Evolutionary conservation across 2,797 vertebrate genomes (phyloP).

Genomic region (Myripristis murdjan): DNA sequence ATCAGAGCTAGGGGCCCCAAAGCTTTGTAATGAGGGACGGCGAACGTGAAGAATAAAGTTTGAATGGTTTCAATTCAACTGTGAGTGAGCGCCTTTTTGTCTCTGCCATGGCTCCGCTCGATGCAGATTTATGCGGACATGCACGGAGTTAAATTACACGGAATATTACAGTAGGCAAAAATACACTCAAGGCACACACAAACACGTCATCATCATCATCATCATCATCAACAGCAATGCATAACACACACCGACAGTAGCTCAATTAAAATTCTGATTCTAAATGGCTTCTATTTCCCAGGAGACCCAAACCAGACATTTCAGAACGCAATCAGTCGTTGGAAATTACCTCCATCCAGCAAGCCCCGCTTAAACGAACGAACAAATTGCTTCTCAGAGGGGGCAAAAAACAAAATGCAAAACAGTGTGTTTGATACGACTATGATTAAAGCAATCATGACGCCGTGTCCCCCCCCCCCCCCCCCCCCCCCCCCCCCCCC

Average conservation of each 20-base stretch:
- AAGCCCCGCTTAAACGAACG: conserved; percentile 16
- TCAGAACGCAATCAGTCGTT: conserved; percentile 54
- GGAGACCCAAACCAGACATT: conserved; percentile 54
- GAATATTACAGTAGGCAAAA: conserved; percentile 16
- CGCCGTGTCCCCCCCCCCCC: background rate
- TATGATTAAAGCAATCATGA: conserved; percentile 49
- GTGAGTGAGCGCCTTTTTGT: conserved; percentile 27
- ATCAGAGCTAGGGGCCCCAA: conserved; percentile 73
- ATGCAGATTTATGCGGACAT: conserved; percentile 28
- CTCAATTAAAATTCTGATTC: conserved; percentile 57
- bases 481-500: too few species aligned
- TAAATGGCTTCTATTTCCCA: conserved; percentile 47
- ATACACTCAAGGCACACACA: conserved; percentile 15
- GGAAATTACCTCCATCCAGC: conserved; percentile 53
- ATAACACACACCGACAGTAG: conserved; percentile 32
- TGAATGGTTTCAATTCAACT: conserved; percentile 64
- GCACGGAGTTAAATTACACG: conserved; percentile 30
- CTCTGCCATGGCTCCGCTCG: background rate
- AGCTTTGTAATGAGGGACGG: conserved; percentile 63
- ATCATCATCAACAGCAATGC: conserved; percentile 28
- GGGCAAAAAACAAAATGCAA: conserved; percentile 52
- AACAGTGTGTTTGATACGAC: conserved; percentile 51
- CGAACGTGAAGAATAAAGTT: conserved; percentile 72
- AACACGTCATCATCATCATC: conserved; percentile 25
- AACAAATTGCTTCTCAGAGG: conserved; percentile 54